phyloP scores from a whole-genome alignment of 2,888 invertebrate genomes.

The Chromoteleia sp. region DNA sequence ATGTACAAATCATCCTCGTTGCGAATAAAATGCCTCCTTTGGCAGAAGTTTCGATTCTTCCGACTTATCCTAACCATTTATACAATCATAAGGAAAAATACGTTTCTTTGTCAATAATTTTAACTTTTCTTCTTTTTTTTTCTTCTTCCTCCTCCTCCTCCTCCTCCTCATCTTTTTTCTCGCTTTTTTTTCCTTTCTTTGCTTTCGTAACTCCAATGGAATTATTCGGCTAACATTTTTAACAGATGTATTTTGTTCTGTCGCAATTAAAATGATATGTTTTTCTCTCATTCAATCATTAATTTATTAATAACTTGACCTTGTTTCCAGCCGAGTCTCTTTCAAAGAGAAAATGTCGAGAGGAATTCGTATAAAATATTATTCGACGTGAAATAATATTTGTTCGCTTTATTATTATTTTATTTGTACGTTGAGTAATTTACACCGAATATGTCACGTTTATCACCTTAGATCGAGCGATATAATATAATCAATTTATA shows the following conservation, averaged over 20 bases:
- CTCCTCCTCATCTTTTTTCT: neutral
- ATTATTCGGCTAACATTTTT: conserved; percentile 7
- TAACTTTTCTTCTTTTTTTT: conserved; percentile 11
- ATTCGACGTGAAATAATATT: conserved; percentile 11
- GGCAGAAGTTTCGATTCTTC: conserved; percentile 17
- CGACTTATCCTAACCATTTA: conserved; percentile 20
- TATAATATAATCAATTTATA: no score
- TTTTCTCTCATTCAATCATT: conserved; percentile 52
- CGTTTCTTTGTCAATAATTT: conserved; percentile 48
- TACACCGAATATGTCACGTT: no score
- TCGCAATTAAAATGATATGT: conserved; percentile 48
- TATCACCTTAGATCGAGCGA: no score
- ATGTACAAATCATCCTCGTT: conserved; percentile 33
- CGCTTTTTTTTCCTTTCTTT: neutral
- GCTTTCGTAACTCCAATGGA: neutral
- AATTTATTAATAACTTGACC: conserved; percentile 60
- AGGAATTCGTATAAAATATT: conserved; percentile 20
- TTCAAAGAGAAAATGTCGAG: conserved; percentile 47
- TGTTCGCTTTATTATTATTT: neutral
- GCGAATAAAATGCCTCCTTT: conserved; percentile 28
- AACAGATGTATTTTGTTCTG: conserved; percentile 36
- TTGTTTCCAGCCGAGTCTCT: conserved; percentile 45
- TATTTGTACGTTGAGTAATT: neutral
- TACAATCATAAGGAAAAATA: conserved; percentile 64
- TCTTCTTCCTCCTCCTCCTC: no score